Conservation (phyloP, 2,113 vertebrate genomes). For the Agelaius phoeniceus region DNA sequence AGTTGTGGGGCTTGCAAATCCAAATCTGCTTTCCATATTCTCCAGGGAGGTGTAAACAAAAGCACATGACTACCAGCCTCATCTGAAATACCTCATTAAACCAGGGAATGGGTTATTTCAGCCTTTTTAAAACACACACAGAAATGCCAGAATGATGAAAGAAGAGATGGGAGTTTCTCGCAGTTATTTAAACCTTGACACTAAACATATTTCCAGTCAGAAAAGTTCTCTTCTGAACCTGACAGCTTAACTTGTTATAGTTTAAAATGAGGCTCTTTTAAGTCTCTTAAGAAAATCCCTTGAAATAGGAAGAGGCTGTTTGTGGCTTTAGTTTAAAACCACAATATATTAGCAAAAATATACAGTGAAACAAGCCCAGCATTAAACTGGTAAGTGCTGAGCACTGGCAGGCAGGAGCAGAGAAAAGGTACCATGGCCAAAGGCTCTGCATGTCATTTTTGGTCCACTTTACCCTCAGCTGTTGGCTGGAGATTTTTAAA, state of each 20-base stretch:
- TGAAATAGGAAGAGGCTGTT: conserved; percentile 40
- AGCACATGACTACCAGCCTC: conserved; percentile 27
- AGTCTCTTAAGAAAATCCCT: conserved; percentile 10
- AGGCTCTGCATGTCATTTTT: neutral
- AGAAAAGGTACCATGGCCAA: neutral
- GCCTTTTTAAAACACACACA: conserved; percentile 11
- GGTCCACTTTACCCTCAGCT: neutral
- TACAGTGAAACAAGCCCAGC: neutral
- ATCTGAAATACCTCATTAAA: conserved; percentile 57
- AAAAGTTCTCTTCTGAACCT: conserved; percentile 38
- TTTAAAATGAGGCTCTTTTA: conserved; percentile 52
- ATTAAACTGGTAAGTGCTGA: neutral
- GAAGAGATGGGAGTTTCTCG: conserved; percentile 31
- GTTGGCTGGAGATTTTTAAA: neutral
- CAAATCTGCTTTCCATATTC: neutral
- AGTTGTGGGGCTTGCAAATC: neutral
- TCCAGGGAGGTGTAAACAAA: conserved; percentile 30
- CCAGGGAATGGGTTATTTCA: conserved; percentile 29
- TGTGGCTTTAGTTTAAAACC: conserved; percentile 52
- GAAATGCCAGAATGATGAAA: conserved; percentile 40
- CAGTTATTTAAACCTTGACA: conserved; percentile 51
- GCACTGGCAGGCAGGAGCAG: neutral
- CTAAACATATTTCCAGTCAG: conserved; percentile 25
- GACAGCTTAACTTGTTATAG: conserved; percentile 57
- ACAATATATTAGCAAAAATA: conserved; percentile 44